These are phyloP conservation scores for Oryzias celebensis DNA, from an alignment of 2,113 vertebrate genomes.

Conservation along the genomic window DNA sequence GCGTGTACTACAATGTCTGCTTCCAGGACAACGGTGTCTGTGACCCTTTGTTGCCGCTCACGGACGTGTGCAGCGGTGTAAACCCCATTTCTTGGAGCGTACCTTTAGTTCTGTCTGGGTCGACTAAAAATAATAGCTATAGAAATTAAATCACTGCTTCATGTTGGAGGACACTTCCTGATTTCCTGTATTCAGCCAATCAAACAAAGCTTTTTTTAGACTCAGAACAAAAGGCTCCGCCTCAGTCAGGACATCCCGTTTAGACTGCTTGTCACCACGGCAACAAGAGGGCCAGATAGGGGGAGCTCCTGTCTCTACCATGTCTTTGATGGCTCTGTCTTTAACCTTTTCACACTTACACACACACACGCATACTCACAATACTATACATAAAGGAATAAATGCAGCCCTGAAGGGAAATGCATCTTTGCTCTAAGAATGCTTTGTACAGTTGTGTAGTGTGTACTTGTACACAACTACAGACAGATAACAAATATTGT, in stretches of 20 bases:
- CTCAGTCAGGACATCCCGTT: slow-evolving; percentile 78
- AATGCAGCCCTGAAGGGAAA: slow-evolving; percentile 14
- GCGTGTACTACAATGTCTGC: slow-evolving; percentile 6
- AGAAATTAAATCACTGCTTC: slow-evolving; percentile 46
- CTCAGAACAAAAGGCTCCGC: slow-evolving; percentile 68
- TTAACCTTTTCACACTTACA: slow-evolving; percentile 10
- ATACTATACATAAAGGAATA: slow-evolving; percentile 7
- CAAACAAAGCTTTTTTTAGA: slow-evolving; percentile 68
- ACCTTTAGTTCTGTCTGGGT: slow-evolving; percentile 7
- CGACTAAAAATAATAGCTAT: slow-evolving; percentile 56
- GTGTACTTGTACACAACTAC: slow-evolving; percentile 26
- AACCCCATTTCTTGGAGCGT: slow-evolving; percentile 19
- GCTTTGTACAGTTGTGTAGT: slow-evolving; percentile 28
- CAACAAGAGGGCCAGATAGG: slow-evolving; percentile 45
- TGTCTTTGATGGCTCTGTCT: slow-evolving; percentile 9
- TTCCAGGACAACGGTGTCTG: neutral
- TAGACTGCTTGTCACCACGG: slow-evolving; percentile 71
- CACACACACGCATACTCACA: neutral
- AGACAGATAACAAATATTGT: slow-evolving; percentile 82
- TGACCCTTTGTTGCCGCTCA: slow-evolving; percentile 19
- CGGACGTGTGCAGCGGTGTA: neutral
- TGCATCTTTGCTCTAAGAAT: slow-evolving; percentile 34
- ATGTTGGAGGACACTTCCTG: slow-evolving; percentile 65
- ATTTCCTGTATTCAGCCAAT: slow-evolving; percentile 69
- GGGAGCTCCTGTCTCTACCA: slow-evolving; percentile 22